Conservation (phyloP, 2,113 vertebrate genomes). For the Eleginops maclovinus region DNA sequence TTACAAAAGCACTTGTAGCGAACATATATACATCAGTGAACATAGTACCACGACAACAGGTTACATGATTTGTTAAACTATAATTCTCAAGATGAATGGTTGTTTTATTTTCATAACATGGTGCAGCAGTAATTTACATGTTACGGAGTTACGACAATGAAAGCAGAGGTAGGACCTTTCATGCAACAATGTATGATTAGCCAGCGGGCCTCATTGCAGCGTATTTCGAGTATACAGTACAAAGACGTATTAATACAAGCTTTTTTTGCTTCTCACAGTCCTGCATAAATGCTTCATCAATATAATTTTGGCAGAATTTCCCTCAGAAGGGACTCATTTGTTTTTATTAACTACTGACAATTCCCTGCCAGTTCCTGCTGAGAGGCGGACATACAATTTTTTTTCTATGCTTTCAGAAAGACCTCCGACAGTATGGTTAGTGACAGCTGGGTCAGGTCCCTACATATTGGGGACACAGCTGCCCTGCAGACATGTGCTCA, state of each 20-base stretch:
- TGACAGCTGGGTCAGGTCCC: conserved; percentile 87
- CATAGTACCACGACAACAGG: background rate
- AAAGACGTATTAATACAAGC: background rate
- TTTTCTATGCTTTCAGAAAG: conserved; percentile 69
- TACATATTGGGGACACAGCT: conserved; percentile 85
- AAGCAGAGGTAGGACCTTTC: background rate
- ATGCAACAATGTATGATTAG: background rate
- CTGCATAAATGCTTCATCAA: background rate
- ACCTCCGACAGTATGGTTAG: conserved; percentile 77
- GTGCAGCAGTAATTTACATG: background rate
- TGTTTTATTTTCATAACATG: background rate
- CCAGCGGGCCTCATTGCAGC: background rate
- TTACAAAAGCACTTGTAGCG: conserved; percentile 4
- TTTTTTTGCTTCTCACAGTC: background rate
- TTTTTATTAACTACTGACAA: conserved; percentile 62
- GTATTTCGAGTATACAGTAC: background rate
- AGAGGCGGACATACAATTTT: conserved; percentile 60
- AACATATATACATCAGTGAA: background rate
- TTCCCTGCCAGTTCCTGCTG: conserved; percentile 71
- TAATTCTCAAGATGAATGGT: background rate
- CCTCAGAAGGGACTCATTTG: conserved; percentile 57
- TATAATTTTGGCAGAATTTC: conserved; percentile 25
- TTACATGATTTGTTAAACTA: background rate
- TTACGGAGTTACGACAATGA: background rate
- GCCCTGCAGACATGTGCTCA: conserved; percentile 79